Conservation (phyloP, 2,113 vertebrate species). For the Pholis gunnellus region DNA sequence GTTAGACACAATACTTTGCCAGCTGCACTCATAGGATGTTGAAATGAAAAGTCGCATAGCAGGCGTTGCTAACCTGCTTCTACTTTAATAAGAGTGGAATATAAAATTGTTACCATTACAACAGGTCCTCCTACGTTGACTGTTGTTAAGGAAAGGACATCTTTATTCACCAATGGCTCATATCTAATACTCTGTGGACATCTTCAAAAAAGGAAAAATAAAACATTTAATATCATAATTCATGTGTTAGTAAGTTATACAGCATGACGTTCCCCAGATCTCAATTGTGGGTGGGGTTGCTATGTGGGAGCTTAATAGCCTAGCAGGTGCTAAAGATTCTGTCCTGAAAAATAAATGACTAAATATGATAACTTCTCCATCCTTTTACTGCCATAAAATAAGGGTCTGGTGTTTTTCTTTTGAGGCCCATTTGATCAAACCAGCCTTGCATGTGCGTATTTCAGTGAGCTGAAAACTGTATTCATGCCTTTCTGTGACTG, state of each 20-base stretch:
- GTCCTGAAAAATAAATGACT: background rate
- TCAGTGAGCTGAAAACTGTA: background rate
- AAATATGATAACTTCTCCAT: background rate
- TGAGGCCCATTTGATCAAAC: background rate
- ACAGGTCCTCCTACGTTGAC: background rate
- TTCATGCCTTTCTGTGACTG: background rate
- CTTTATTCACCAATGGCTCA: background rate
- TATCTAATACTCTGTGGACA: background rate
- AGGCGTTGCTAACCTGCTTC: background rate
- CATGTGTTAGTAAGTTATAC: background rate
- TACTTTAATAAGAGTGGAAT: background rate
- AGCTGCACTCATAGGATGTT: background rate
- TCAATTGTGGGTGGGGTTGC: background rate
- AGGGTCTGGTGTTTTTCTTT: background rate
- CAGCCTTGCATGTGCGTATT: background rate
- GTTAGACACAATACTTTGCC: background rate
- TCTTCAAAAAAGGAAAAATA: background rate
- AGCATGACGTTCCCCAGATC: background rate
- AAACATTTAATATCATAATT: background rate
- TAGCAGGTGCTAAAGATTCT: background rate
- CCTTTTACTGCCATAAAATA: background rate
- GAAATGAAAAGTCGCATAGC: background rate
- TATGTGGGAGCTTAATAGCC: background rate
- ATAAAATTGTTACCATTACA: background rate
- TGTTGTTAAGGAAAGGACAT: background rate